A percentile compares a stretch with the other conserved stretches of the same genome.
phyloP scores from a whole-genome alignment of 2,113 vertebrate species.

The Callithrix jacchus region DNA sequence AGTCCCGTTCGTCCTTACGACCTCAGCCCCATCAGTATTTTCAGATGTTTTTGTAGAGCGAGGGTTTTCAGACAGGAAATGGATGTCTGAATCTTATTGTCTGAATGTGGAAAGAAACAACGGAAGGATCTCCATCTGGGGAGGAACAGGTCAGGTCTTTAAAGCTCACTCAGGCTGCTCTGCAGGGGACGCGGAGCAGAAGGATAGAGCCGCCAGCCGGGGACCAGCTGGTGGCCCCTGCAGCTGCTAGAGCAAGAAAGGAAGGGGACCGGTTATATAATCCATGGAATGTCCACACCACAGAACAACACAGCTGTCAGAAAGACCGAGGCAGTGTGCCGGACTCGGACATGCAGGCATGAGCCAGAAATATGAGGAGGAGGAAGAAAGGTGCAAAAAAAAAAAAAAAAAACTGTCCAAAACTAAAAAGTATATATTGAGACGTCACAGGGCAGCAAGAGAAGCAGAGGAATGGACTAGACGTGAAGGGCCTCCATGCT shows the following conservation, averaged over 20 bases:
- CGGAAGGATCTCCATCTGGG: background rate
- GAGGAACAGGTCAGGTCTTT: background rate
- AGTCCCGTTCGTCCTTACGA: rapidly evolving
- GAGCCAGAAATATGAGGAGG: background rate
- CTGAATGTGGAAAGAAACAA: background rate
- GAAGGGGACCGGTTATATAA: background rate
- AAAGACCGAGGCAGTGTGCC: background rate
- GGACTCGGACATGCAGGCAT: background rate
- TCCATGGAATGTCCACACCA: rapidly evolving
- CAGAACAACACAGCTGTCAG: background rate
- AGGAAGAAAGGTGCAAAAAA: background rate
- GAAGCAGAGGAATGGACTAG: background rate
- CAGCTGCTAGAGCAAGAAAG: background rate
- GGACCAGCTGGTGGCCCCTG: background rate
- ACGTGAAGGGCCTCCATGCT: background rate
- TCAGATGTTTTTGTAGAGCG: background rate
- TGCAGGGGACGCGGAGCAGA: background rate
- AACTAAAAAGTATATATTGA: background rate
- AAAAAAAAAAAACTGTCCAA: background rate
- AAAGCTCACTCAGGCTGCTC: background rate
- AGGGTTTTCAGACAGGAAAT: background rate
- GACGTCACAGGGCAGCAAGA: background rate
- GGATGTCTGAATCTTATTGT: background rate
- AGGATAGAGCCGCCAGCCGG: background rate
- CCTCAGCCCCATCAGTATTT: background rate